Base-by-base conservation (phyloP, 2,113 vertebrate species). In the Dinomys branickii region DNA sequence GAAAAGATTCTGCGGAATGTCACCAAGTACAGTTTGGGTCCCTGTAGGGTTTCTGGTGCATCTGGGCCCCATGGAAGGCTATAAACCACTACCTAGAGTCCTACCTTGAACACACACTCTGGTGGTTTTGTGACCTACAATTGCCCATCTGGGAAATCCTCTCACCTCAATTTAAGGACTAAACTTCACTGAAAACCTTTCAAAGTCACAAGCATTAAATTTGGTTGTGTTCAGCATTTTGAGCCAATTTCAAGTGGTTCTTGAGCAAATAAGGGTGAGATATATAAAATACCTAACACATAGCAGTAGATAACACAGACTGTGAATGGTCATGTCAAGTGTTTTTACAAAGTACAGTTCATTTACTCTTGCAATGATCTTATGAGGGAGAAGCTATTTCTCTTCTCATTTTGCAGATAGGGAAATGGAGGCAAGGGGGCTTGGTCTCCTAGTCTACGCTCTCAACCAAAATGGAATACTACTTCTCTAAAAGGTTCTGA, bases 1-100 rank as follows among this genome's bases (percentile, higher is more conserved):
- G 90, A 13, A 94, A 88, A 35, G 94, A 78, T 94, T 73, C 95
- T 90, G 96, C 95, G 69, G 44, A 94, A 82, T 44, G 93, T 97
- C 97, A 61, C 84, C 0, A 4, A 41, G 58, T 50, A n/a, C 35
- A 69, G 69, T 38, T 33, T 3, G n/a, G 81, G 59, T 82, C 84
- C 59, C 90, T 3, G 5, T 14, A 20, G 89, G 47, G 52, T 59
- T 80, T 71, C 86, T 7, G 0, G 24, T 4, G 41, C 81, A 22
- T 82, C 94, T 71, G 97, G 84, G 22, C 69, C 44, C 80, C 0
- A 2, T 20, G 38, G 89, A 83, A 80, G 50, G 19, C 10, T 1
- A 13, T 19, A 13, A 38, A 67, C 81, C 19, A 1, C 86, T 92
- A 91, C 94, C 87, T 96, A 96, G 78, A 58, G 28, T 33, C 50